Conservation (phyloP, 2,113 vertebrate genomes). For the Casuarius casuarius region DNA sequence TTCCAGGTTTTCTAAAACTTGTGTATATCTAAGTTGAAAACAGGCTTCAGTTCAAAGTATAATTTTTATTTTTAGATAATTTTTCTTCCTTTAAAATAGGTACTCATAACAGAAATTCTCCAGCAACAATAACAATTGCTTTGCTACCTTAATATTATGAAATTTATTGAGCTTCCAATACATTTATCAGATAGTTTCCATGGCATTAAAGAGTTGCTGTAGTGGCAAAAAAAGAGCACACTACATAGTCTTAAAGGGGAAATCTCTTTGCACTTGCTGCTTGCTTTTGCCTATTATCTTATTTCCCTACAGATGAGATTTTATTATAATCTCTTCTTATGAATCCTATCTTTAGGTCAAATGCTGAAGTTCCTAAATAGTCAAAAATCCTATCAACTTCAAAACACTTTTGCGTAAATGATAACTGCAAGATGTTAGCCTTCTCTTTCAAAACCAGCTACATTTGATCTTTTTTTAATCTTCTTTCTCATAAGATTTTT, state of each 20-base stretch:
- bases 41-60: background rate
- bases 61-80: slow-evolving; percentile 11
- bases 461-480: background rate
- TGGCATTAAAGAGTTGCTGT: slow-evolving; percentile 50
- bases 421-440: background rate
- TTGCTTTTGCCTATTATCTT: slow-evolving; percentile 34
- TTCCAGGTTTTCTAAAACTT: background rate
- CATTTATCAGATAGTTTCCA: slow-evolving; percentile 63
- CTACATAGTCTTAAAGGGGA: background rate
- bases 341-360: background rate
- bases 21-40: background rate
- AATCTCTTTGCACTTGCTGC: background rate
- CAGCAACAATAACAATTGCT: slow-evolving; percentile 42
- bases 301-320: slow-evolving; percentile 13
- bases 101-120: background rate
- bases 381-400: background rate
- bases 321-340: background rate
- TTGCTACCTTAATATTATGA: slow-evolving; percentile 47
- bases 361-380: background rate
- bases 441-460: background rate
- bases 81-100: slow-evolving; percentile 9
- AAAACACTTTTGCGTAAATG: background rate
- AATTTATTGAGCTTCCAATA: slow-evolving; percentile 44
- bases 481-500: background rate
- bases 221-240: slow-evolving; percentile 41